Evolutionary conservation across 2,888 invertebrate genomes (phyloP), one percentile per base, ranked within the genome.

Genomic region (Tachystola acroxantha): DNA sequence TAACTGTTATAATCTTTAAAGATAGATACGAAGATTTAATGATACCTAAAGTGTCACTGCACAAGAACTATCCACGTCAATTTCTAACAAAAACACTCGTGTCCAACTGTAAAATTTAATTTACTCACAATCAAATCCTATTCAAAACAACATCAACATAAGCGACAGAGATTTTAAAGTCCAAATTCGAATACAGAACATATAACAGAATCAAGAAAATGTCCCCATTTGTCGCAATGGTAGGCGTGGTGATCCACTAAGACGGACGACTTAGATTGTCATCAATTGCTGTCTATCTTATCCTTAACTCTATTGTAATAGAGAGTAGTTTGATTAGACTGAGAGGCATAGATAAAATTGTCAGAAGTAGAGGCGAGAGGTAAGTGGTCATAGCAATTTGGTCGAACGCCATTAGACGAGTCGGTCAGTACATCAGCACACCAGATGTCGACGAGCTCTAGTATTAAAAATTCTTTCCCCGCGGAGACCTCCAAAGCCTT

Each of bases 191-290:
- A 13, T 9, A 10, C 9, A 12, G 9, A 9, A 4, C 6, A 42
- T n/a, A 42, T n/a, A 46, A 44, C 44, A n/a, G 55, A 43, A 42
- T 45, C 45, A 61, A 62, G 68, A 70, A 78, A 76, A 78, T 80
- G 84, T 84, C 82, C 70, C 70, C 67, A 64, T 71, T 79, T 80
- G 79, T 79, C 81, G 73, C 78, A 77, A 76, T 47, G 62, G 73
- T 51, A 65, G 82, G 82, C 84, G 81, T 78, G 80, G 74, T 71
- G 67, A 60, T 69, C 64, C 48, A 70, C 64, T 62, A 60, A 62
- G 56, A 58, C 52, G 43, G 37, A 42, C 16, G 28, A 34, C 25
- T 36, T 39, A 20, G 14, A 22, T 45, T 34, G 44, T 3, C 3
- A 37, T 42, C 26, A 1, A 4, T 11, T 46, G 13, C 52, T 1